Conservation (phyloP, 2,113 vertebrate genomes). For the Hyla sarda region DNA sequence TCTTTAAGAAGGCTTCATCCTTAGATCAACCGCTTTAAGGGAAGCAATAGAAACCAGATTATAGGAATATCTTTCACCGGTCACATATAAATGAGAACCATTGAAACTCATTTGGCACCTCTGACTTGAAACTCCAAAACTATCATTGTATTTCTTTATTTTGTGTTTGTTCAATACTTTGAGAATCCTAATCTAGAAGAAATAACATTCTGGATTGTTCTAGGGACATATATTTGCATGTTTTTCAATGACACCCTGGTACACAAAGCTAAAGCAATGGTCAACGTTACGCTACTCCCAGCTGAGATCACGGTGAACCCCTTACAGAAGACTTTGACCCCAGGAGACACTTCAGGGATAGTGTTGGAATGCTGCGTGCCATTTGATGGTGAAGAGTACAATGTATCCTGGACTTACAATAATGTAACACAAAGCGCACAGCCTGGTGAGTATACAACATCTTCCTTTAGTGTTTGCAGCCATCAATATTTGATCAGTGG, state of each 20-base stretch:
- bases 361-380: conserved; percentile 27
- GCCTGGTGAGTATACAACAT: conserved; percentile 28
- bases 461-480: too few species aligned
- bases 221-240: conserved; percentile 42
- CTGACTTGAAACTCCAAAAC: not conserved
- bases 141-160: not conserved
- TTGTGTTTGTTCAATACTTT: not conserved
- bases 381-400: conserved; percentile 32
- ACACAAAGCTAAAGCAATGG: not conserved
- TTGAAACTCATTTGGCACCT: not conserved
- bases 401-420: conserved; percentile 32
- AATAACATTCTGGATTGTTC: not conserved
- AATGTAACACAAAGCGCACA: not conserved
- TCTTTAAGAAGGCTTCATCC: too few species aligned
- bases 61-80: not conserved
- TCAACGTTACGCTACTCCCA: conserved; percentile 39
- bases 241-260: conserved; percentile 8
- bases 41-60: not conserved
- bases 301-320: conserved; percentile 33
- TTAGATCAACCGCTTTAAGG: not conserved
- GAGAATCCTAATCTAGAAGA: not conserved
- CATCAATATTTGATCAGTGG: too few species aligned
- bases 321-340: conserved; percentile 11
- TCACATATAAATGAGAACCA: not conserved
- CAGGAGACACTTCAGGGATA: not conserved